Conservation (phyloP, 2,113 vertebrate species). For the Cottus gobio region DNA sequence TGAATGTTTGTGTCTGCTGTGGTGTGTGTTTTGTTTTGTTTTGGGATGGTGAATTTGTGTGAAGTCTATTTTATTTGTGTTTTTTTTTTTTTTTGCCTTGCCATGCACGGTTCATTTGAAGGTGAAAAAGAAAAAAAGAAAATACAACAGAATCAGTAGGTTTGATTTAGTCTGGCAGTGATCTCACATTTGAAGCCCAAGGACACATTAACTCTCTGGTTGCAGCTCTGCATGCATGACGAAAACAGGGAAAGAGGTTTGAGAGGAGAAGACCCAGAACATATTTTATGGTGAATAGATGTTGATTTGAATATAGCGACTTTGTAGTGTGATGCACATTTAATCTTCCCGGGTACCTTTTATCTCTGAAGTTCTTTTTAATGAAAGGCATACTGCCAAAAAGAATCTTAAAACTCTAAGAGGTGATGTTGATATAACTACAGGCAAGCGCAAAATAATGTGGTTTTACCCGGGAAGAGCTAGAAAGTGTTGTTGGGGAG, state of each 20-base stretch:
- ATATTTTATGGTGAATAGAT: constrained; percentile 28
- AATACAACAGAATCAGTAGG: constrained; percentile 44
- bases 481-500: background rate
- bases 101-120: constrained; percentile 41
- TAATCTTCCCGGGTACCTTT: constrained; percentile 23
- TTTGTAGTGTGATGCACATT: constrained; percentile 23
- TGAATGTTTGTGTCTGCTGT: constrained; percentile 36
- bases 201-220: constrained; percentile 51
- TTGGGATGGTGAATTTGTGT: constrained; percentile 37
- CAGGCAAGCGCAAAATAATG: background rate
- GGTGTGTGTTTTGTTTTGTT: constrained; percentile 23
- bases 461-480: background rate
- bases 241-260: background rate
- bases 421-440: background rate
- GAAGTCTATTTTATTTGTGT: constrained; percentile 11
- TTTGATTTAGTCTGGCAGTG: constrained; percentile 50
- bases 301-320: constrained; percentile 30
- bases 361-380: background rate
- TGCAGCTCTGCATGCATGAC: constrained; percentile 18
- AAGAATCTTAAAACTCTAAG: background rate
- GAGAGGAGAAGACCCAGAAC: background rate
- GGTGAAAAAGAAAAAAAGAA: constrained; percentile 29
- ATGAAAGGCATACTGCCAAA: background rate
- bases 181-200: constrained; percentile 61
- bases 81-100: constrained; percentile 6